Percentiles rank a stretch among this genome's conserved stretches.
Evolutionary conservation across 2,113 vertebrate genomes (phyloP).

Genomic region (Enhydra lutris): DNA sequence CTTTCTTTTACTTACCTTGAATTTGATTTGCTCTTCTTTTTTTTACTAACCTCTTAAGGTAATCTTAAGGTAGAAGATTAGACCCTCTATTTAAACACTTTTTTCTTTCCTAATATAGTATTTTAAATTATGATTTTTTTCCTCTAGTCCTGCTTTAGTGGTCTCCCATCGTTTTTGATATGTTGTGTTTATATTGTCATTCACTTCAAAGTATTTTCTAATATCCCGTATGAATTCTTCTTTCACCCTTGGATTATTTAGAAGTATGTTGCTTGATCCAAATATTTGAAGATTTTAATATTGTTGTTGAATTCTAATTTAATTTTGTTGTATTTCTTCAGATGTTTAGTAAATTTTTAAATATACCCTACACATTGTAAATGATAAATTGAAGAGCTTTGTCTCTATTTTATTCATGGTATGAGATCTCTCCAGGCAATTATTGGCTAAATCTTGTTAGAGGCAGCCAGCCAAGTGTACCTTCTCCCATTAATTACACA

Average conservation of each 20-base stretch:
- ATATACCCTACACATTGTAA: neutral
- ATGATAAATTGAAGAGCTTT: neutral
- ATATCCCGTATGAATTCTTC: neutral
- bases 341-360: neutral
- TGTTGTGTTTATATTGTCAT: neutral
- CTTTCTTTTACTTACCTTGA: neutral
- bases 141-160: neutral
- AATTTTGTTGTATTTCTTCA: neutral
- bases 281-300: neutral
- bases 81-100: neutral
- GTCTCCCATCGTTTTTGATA: neutral
- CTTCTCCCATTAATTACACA: neutral
- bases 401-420: neutral
- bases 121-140: neutral
- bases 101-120: neutral
- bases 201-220: neutral
- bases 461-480: neutral
- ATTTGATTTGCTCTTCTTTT: neutral
- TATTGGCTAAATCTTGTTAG: neutral
- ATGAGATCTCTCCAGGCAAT: neutral
- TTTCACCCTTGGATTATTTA: neutral
- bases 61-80: neutral
- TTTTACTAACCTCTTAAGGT: neutral
- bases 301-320: neutral
- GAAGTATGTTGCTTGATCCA: neutral